phyloP scores from a whole-genome alignment of 2,113 vertebrate species.

The Bettongia penicillata region DNA sequence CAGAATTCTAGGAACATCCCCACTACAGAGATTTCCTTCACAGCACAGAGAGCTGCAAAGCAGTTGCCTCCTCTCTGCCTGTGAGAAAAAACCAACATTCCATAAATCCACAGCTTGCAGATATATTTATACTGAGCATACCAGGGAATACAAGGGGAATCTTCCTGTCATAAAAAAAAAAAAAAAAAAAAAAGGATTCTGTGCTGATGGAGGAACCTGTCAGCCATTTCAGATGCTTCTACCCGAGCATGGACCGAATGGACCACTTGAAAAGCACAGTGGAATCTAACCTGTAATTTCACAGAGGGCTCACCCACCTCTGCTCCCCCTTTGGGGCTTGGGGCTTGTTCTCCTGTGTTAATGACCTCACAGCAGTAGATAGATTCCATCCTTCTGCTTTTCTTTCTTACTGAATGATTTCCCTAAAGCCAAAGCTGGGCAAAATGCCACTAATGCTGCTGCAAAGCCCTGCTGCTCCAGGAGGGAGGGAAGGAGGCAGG shows the following conservation, averaged over 20 bases:
- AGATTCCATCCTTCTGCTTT: slow-evolving; percentile 83
- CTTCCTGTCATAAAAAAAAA: fast-evolving
- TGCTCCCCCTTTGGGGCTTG: slow-evolving; percentile 30
- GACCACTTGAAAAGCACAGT: not conserved
- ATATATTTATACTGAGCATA: slow-evolving; percentile 50
- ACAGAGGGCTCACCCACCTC: slow-evolving; percentile 51
- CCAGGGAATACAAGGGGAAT: fast-evolving
- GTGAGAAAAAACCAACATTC: slow-evolving; percentile 40
- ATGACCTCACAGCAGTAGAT: slow-evolving; percentile 82
- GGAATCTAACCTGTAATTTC: slow-evolving; percentile 3
- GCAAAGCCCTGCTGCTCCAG: slow-evolving; percentile 80
- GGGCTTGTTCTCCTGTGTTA: slow-evolving; percentile 72
- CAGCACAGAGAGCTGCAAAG: slow-evolving; percentile 53
- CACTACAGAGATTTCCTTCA: slow-evolving; percentile 77
- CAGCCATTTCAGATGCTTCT: not conserved
- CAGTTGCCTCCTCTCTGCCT: slow-evolving; percentile 1
- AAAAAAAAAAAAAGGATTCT: fast-evolving
- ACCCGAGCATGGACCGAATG: fast-evolving
- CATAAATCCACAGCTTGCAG: slow-evolving; percentile 58
- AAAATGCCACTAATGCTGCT: slow-evolving; percentile 87
- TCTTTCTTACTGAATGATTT: slow-evolving; percentile 86
- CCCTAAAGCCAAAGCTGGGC: slow-evolving; percentile 86
- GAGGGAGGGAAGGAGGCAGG: slow-evolving; percentile 79
- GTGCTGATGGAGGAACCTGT: fast-evolving
- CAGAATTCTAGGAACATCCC: slow-evolving; percentile 64